Conservation (phyloP, 2,888 invertebrate species). For the Leptopilina drosophilae region DNA sequence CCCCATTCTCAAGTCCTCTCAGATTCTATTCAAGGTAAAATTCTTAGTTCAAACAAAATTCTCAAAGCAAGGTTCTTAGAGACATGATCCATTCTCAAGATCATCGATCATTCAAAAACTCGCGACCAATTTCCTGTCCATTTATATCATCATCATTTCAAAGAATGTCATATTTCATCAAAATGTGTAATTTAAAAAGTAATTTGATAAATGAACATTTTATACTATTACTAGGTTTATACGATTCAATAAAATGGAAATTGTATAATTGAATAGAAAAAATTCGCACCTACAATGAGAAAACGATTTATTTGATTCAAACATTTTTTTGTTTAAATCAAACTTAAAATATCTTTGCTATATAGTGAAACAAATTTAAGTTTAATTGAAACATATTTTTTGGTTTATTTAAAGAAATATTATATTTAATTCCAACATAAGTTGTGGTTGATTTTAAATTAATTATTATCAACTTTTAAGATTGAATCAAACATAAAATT, state of each 20-base stretch:
- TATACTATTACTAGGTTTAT: background rate
- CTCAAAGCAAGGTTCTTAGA: conserved; percentile 55
- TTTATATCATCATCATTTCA: conserved; percentile 29
- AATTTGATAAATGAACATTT: conserved; percentile 14
- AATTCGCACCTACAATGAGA: no score
- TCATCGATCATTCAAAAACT: conserved; percentile 64
- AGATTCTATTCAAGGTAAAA: conserved; percentile 52
- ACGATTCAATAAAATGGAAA: background rate
- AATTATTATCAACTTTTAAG: no score
- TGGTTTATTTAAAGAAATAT: no score
- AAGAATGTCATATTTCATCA: background rate
- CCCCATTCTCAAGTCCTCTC: conserved; percentile 44
- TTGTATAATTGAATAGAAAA: background rate
- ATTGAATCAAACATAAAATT: no score
- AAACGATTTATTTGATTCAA: no score
- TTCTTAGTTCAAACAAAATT: conserved; percentile 47
- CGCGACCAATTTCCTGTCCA: conserved; percentile 39
- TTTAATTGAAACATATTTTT: no score
- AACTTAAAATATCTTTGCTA: no score
- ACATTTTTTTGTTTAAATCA: no score
- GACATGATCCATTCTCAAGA: conserved; percentile 64
- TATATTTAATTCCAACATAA: no score
- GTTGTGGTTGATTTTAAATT: no score
- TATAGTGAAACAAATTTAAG: no score
- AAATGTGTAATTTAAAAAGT: background rate